These are phyloP conservation scores for Orius insidiosus DNA, from an alignment of 1,140 invertebrate genomes.

Conservation along the genomic window DNA sequence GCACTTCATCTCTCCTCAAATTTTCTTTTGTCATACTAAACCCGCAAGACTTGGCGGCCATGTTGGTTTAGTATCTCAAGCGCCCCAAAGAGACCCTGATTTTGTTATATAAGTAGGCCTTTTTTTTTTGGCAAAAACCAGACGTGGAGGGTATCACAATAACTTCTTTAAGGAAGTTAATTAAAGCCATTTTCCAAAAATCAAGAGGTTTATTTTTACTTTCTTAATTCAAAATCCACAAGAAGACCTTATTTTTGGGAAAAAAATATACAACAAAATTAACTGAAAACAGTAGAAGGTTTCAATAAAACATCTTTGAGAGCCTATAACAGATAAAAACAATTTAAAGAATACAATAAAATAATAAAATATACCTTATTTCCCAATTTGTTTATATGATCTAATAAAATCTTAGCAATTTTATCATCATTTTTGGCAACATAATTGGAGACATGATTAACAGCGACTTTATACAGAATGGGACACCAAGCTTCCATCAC, in stretches of 20 bases:
- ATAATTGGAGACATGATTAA: constrained; percentile 21
- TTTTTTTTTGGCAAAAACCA: too few species aligned
- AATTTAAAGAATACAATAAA: not conserved
- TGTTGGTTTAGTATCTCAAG: too few species aligned
- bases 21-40: too few species aligned
- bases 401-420: constrained; percentile 12
- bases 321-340: not conserved
- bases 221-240: not conserved
- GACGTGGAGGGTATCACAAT: not conserved
- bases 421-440: constrained; percentile 13
- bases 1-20: too few species aligned
- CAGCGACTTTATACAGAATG: constrained; percentile 20
- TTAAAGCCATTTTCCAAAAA: not conserved
- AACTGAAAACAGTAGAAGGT: too few species aligned
- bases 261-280: not conserved
- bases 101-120: too few species aligned
- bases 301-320: not conserved
- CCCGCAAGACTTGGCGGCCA: too few species aligned
- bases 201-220: not conserved
- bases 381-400: constrained; percentile 19
- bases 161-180: too few species aligned
- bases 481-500: constrained; percentile 20
- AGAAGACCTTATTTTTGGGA: not conserved
- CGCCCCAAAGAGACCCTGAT: too few species aligned
- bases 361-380: constrained; percentile 17